Percentiles rank a stretch among this genome's conserved stretches.
These are phyloP conservation scores for Sturnira hondurensis DNA, from an alignment of 2,113 vertebrate species.

Conservation along the genomic window DNA sequence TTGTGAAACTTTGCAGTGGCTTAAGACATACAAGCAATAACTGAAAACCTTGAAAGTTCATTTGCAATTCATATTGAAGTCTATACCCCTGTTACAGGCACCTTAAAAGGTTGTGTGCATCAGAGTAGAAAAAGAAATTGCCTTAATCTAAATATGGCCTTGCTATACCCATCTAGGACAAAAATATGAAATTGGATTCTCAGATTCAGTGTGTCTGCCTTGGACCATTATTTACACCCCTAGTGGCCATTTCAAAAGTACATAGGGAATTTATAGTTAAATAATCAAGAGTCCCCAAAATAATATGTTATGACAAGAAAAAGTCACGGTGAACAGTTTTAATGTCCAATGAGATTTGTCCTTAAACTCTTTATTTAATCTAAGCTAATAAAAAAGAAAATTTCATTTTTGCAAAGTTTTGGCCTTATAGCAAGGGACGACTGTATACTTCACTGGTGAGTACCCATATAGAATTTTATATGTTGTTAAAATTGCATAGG, in stretches of 20 bases:
- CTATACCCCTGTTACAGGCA: slow-evolving; percentile 38
- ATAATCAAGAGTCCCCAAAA: slow-evolving; percentile 43
- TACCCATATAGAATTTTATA: too few relatives aligned
- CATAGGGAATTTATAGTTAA: slow-evolving; percentile 46
- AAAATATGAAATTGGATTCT: slow-evolving; percentile 66
- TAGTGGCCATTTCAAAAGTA: slow-evolving; percentile 28
- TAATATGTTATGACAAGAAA: slow-evolving; percentile 1
- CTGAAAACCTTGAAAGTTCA: slow-evolving; percentile 73
- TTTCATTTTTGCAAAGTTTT: neutral
- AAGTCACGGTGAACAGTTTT: slow-evolving; percentile 22
- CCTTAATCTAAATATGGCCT: slow-evolving; percentile 73
- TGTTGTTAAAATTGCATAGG: too few relatives aligned
- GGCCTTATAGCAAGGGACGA: neutral
- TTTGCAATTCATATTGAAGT: slow-evolving; percentile 75
- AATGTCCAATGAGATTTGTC: slow-evolving; percentile 57
- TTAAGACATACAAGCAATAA: slow-evolving; percentile 49
- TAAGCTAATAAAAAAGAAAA: slow-evolving; percentile 33
- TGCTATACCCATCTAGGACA: slow-evolving; percentile 63
- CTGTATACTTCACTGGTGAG: too few relatives aligned
- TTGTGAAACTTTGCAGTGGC: slow-evolving; percentile 46
- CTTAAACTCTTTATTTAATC: slow-evolving; percentile 20
- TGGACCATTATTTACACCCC: slow-evolving; percentile 54
- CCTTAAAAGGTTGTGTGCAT: slow-evolving; percentile 76
- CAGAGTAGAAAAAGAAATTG: slow-evolving; percentile 76
- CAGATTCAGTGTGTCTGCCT: neutral